Conservation (phyloP, 2,797 vertebrate genomes). For the Tenualosa ilisha region DNA sequence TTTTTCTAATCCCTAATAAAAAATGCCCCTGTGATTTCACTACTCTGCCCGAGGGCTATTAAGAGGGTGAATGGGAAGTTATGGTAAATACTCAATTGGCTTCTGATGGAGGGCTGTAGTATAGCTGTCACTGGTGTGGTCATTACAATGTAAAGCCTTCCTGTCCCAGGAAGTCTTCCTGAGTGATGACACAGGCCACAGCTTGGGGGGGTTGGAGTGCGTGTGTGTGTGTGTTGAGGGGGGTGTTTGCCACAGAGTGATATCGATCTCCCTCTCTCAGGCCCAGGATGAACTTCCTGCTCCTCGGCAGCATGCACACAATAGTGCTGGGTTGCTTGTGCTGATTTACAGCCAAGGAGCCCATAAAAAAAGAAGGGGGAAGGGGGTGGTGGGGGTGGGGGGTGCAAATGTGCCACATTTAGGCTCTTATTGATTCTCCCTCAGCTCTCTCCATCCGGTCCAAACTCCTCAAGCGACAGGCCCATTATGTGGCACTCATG, state of each 20-base stretch:
- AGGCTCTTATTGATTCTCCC: conserved; percentile 5
- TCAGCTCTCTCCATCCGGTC: neutral
- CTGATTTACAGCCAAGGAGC: conserved; percentile 22
- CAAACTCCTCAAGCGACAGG: neutral
- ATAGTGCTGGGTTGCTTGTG: neutral
- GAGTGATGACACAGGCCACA: conserved; percentile 46
- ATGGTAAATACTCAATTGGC: conserved; percentile 19
- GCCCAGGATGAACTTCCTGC: conserved; percentile 53
- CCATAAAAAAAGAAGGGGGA: neutral
- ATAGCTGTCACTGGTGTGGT: conserved; percentile 51
- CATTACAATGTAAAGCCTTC: conserved; percentile 52
- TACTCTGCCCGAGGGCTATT: neutral
- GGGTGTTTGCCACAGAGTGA: conserved; percentile 46
- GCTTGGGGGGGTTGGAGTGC: conserved; percentile 35
- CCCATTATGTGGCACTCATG: conserved; percentile 8
- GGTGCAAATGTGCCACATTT: conserved; percentile 15
- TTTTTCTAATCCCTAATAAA: conserved; percentile 8
- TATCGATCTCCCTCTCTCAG: conserved; percentile 55
- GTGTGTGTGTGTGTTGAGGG: conserved; percentile 27
- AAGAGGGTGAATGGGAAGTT: conserved; percentile 6
- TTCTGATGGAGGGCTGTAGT: conserved; percentile 11
- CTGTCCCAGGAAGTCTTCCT: conserved; percentile 57
- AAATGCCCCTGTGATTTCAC: neutral
- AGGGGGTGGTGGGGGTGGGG: neutral
- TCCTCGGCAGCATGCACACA: conserved; percentile 41